Evolutionary conservation across 2,888 invertebrate genomes (phyloP).

Genomic region (Auanema freiburgensis): DNA sequence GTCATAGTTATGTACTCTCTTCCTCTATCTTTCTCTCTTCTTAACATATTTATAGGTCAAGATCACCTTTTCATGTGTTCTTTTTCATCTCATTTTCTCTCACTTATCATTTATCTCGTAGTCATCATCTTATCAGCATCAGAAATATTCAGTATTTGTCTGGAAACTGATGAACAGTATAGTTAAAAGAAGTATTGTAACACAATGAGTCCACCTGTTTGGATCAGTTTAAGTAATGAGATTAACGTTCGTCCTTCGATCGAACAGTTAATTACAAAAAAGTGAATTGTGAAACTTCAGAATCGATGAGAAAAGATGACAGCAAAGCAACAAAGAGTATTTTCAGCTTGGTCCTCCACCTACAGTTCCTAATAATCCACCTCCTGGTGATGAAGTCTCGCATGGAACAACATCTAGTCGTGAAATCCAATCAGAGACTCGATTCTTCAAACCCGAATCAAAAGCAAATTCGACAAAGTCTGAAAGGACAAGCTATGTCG

Average conservation of each 20-base stretch:
- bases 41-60: constrained; percentile 29
- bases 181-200: constrained; percentile 1
- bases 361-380: constrained; percentile 24
- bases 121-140: background rate
- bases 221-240: no score
- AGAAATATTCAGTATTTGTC: background rate
- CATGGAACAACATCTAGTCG: constrained; percentile 30
- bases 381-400: constrained; percentile 13
- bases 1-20: no score
- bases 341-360: constrained; percentile 30
- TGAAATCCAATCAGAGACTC: constrained; percentile 17
- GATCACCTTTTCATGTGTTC: constrained; percentile 37
- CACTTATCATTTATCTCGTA: constrained; percentile 13
- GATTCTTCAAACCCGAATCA: background rate
- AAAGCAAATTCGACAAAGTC: constrained; percentile 13
- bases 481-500: constrained; percentile 43
- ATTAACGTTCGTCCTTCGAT: no score
- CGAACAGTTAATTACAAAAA: no score
- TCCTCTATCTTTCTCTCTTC: constrained; percentile 2
- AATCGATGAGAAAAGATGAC: no score
- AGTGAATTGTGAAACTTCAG: no score
- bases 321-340: background rate
- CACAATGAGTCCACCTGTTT: no score
- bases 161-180: background rate
- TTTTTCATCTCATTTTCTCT: constrained; percentile 13